Base-by-base conservation (phyloP, 2,113 vertebrate genomes). In the Noctilio leporinus region DNA sequence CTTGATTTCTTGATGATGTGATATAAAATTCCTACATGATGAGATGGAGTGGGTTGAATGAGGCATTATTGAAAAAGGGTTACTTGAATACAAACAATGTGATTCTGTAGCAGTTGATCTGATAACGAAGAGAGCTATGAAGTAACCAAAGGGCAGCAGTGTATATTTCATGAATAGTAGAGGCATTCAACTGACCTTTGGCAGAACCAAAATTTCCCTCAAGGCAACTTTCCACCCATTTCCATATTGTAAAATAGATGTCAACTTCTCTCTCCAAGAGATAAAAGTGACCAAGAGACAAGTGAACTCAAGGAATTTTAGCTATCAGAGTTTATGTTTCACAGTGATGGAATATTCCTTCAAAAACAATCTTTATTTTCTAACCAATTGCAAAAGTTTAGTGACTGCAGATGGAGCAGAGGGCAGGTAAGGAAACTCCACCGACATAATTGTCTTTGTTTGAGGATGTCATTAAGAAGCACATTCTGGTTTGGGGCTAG, bases 381-480 rank as follows among this genome's bases (percentile, higher is more conserved):
- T 73, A 20, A 57, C 33, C 55, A 77, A 14, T 20, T 73, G 51
- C 14, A 91, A 38, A 91, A 53, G 8, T 81, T 94, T 17, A 26
- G n/a, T 62, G 45, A 28, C 38, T 33, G 75, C 38, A 72, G 75
- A 91, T 20, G 28, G 65, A 51, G 57, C 82, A 59, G 49, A 47
- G 3, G 17, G 26, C 59, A 59, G 43, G 40, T 7, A 69, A 65
- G 22, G 67, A 69, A 73, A 35, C 7, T 28, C 53, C 28, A 24
- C 3, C 67, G 24, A 11, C 20, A n/a, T 38, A 16, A n/a, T 26
- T 92, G 76, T 85, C 65, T 28, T 95, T 90, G 59, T 82, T 89
- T n/a, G 85, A 86, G 11, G 86, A 91, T 28, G 14, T 92, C 35
- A 88, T 33, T 87, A 70, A 83, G 84, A 95, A 94, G 40, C 30